phyloP scores from a whole-genome alignment of 1,140 invertebrate species.

The Leptinotarsa undecemlineata region DNA sequence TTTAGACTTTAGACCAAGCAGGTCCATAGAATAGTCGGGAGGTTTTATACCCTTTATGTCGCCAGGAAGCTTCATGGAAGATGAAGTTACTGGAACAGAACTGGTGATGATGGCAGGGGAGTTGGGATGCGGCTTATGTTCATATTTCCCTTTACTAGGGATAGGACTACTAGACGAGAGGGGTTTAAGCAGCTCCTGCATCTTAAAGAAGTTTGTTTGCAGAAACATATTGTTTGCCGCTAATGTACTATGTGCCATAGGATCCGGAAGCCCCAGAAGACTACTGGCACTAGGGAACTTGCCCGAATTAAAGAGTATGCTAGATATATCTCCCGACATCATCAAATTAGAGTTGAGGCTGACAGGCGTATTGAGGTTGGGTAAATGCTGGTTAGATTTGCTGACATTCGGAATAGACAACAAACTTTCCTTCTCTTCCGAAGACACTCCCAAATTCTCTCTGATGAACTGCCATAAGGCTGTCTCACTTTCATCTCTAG shows the following conservation, averaged over 20 bases:
- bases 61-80: constrained; percentile 52
- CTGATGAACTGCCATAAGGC: constrained; percentile 66
- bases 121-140: constrained; percentile 46
- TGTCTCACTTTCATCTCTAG: constrained; percentile 67
- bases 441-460: constrained; percentile 60
- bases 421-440: constrained; percentile 61
- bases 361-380: constrained; percentile 54
- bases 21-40: constrained; percentile 51
- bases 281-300: constrained; percentile 63
- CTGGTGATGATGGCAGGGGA: constrained; percentile 1
- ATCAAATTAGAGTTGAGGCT: constrained; percentile 62
- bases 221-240: constrained; percentile 72
- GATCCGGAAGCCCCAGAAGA: constrained; percentile 65
- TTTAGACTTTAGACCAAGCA: constrained; percentile 49
- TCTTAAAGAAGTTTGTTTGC: constrained; percentile 59
- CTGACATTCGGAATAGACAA: constrained; percentile 61
- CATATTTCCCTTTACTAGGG: constrained; percentile 43
- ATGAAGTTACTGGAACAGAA: constrained; percentile 40
- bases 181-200: constrained; percentile 60
- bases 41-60: constrained; percentile 43
- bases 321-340: constrained; percentile 65
- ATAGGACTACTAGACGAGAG: constrained; percentile 54
- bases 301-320: constrained; percentile 63
- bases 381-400: constrained; percentile 55
- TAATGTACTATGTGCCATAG: constrained; percentile 69